Evolutionary conservation across 2,797 vertebrate species (phyloP).

Genomic region (Ctenopoma kingsleyae): DNA sequence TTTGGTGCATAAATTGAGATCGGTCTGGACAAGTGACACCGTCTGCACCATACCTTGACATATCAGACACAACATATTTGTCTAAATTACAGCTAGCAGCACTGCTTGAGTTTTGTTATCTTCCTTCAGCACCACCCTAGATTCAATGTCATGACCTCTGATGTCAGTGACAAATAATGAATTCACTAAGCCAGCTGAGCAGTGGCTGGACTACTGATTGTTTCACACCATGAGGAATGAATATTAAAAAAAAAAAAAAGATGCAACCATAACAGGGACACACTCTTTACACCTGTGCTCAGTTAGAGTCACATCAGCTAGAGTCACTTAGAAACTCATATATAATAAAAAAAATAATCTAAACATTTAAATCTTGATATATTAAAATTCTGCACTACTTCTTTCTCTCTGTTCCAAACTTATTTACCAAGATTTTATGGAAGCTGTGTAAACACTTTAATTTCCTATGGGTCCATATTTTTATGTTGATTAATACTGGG

Average conservation of each 20-base stretch:
- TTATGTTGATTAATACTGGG: neutral
- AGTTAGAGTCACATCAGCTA: no score
- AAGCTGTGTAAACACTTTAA: constrained; percentile 7
- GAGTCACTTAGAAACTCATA: neutral
- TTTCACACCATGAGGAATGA: constrained; percentile 19
- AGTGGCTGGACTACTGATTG: constrained; percentile 62
- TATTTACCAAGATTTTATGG: neutral
- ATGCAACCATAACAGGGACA: neutral
- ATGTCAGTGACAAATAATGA: constrained; percentile 59
- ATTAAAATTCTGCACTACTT: neutral
- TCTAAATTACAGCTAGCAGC: constrained; percentile 65
- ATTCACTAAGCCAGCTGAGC: constrained; percentile 56
- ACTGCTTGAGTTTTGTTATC: constrained; percentile 51
- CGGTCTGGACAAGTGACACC: constrained; percentile 40
- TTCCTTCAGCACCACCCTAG: constrained; percentile 47
- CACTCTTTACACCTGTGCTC: neutral
- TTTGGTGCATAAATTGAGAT: constrained; percentile 9
- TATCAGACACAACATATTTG: constrained; percentile 59
- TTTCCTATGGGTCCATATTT: neutral
- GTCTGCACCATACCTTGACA: constrained; percentile 41
- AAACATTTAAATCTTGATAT: neutral
- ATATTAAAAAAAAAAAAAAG: constrained; percentile 16
- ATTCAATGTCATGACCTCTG: constrained; percentile 68
- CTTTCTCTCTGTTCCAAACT: neutral
- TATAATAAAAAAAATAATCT: neutral